Evolutionary conservation across 2,113 vertebrate species (phyloP).

Genomic region (Oreotrochilus melanogaster): DNA sequence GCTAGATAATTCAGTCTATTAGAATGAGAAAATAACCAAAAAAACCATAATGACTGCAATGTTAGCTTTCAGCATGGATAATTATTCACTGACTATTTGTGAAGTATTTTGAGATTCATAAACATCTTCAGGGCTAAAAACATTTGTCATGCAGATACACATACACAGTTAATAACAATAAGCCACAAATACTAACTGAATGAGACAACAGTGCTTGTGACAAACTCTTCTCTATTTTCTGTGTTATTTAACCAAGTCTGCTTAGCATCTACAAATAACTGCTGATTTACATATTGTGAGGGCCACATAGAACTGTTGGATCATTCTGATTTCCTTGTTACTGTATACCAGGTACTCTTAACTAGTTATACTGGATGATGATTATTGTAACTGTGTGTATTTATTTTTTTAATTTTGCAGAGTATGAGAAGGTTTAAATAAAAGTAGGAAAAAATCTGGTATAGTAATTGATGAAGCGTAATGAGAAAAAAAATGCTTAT

Average conservation of each 20-base stretch:
- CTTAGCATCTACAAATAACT: background rate
- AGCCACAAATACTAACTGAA: constrained; percentile 11
- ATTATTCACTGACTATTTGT: constrained; percentile 14
- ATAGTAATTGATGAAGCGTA: background rate
- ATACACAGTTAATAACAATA: background rate
- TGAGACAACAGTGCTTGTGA: background rate
- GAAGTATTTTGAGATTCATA: background rate
- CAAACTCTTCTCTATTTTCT: background rate
- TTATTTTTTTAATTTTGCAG: background rate
- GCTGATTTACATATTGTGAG: background rate
- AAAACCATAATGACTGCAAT: background rate
- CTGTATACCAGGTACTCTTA: background rate
- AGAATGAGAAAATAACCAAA: constrained; percentile 16
- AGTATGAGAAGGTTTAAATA: background rate
- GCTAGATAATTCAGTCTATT: background rate
- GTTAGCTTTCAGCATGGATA: constrained; percentile 1
- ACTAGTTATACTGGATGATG: background rate
- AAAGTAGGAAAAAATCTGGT: background rate
- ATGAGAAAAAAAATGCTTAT: background rate
- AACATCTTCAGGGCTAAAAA: constrained; percentile 4
- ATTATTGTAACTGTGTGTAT: background rate
- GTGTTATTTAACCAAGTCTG: background rate
- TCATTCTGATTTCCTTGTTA: background rate
- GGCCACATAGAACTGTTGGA: background rate
- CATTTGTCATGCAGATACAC: background rate